phyloP scores from a whole-genome alignment of 2,888 invertebrate species.

The Conistra vaccinii region DNA sequence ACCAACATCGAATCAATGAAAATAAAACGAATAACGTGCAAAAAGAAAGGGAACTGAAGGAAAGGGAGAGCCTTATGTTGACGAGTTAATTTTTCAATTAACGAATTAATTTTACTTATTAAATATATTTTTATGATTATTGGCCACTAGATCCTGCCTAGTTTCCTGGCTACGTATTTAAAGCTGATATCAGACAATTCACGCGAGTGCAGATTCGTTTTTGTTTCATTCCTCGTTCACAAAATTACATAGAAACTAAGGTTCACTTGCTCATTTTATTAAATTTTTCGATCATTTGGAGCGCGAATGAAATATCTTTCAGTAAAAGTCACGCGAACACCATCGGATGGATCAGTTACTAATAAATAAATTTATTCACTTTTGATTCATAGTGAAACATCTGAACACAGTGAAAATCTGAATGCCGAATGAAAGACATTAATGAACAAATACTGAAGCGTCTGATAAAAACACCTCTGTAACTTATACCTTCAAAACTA shows the following conservation, averaged over 20 bases:
- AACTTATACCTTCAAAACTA: background rate
- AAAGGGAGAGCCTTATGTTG: too few species aligned
- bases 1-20: too few species aligned
- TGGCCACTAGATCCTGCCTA: too few species aligned
- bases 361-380: background rate
- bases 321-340: background rate
- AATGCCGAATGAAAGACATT: background rate
- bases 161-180: background rate
- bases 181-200: background rate
- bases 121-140: too few species aligned
- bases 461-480: background rate
- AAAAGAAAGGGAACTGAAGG: too few species aligned
- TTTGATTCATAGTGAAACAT: background rate
- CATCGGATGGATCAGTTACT: background rate
- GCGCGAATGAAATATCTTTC: too few species aligned
- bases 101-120: too few species aligned
- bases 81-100: too few species aligned
- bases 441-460: background rate
- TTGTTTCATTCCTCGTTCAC: too few species aligned
- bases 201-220: background rate
- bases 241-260: background rate
- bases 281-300: background rate
- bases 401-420: too few species aligned
- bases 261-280: background rate
- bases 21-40: too few species aligned